Evolutionary conservation across 2,797 vertebrate genomes (phyloP).

Genomic region (Gymnothorax javanicus): DNA sequence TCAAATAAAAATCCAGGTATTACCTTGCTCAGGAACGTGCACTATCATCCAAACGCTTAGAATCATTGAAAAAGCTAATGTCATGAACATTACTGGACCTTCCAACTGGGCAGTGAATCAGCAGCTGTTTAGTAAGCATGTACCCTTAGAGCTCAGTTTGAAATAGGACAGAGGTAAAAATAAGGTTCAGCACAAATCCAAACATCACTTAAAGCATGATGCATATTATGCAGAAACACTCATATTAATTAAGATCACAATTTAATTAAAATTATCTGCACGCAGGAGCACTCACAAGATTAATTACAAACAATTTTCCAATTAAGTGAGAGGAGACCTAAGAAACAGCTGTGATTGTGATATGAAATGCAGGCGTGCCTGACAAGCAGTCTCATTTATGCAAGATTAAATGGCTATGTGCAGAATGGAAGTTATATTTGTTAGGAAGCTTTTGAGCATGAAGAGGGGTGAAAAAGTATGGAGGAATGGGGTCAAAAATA

Average conservation of each 20-base stretch:
- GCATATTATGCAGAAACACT: neutral
- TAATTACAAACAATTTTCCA: neutral
- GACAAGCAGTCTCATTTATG: neutral
- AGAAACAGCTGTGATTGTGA: neutral
- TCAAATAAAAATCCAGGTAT: no score
- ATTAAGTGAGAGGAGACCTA: conserved; percentile 3
- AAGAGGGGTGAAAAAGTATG: neutral
- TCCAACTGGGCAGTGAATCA: neutral
- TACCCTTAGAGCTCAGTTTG: neutral
- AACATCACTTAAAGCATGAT: neutral
- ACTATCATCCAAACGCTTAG: no score
- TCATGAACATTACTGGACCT: neutral
- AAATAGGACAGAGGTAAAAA: neutral
- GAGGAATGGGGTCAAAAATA: neutral
- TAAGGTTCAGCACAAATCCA: neutral
- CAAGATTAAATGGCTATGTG: neutral
- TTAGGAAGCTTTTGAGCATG: neutral
- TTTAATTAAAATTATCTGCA: neutral
- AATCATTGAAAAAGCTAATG: no score
- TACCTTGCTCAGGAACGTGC: no score
- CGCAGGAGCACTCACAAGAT: neutral
- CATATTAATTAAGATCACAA: neutral
- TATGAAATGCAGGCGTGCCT: neutral
- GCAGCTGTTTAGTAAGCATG: neutral
- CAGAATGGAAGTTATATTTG: neutral